Percentiles rank a stretch among this genome's conserved stretches.
Evolutionary conservation across 2,797 vertebrate species (phyloP).

Genomic region (Pipistrellus nathusii): DNA sequence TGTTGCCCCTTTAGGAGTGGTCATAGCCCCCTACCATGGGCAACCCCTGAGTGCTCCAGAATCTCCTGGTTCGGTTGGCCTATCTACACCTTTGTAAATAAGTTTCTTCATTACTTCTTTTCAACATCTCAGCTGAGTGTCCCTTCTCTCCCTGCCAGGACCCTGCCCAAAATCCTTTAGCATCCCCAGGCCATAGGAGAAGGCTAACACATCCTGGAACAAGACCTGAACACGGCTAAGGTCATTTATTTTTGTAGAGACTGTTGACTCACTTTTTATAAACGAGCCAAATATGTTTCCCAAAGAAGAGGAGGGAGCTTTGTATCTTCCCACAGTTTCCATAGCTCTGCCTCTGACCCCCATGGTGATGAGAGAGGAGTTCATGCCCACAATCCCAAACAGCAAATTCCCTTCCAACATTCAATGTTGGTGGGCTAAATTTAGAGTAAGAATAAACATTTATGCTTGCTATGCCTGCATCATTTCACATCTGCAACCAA

Average conservation of each 20-base stretch:
- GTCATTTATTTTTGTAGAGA: background rate
- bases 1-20: background rate
- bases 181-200: background rate
- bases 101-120: background rate
- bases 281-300: background rate
- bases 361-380: background rate
- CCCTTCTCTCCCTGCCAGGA: background rate
- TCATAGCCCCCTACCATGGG: background rate
- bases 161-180: background rate
- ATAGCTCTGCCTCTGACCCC: background rate
- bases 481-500: slow-evolving; percentile 67
- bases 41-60: background rate
- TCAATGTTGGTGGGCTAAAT: slow-evolving; percentile 53
- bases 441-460: slow-evolving; percentile 70
- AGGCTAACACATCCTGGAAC: background rate
- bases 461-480: background rate
- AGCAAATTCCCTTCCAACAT: slow-evolving; percentile 13
- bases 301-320: background rate
- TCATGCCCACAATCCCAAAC: background rate
- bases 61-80: background rate
- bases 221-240: background rate
- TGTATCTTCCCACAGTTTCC: background rate
- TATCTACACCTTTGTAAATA: background rate
- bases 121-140: background rate
- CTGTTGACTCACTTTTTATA: background rate